These are phyloP conservation scores for Lepilemur septentrionalis DNA, from an alignment of 2,797 vertebrate genomes.

Conservation along the genomic window DNA sequence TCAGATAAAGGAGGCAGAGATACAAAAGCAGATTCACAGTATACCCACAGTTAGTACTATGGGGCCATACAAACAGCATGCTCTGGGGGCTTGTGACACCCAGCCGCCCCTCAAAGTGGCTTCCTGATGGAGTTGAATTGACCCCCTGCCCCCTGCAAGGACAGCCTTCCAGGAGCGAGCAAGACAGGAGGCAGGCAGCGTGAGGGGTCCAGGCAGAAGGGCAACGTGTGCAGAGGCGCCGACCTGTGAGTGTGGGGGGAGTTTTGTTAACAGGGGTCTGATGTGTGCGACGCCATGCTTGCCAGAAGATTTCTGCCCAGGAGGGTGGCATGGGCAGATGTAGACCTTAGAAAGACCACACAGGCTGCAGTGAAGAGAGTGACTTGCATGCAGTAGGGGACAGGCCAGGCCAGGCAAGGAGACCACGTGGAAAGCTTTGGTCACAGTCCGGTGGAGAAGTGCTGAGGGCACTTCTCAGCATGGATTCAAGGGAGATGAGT, in stretches of 20 bases:
- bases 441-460: neutral
- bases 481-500: neutral
- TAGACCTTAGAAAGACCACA: neutral
- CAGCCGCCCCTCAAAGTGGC: accelerated
- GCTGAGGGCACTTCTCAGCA: neutral
- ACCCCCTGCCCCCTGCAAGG: neutral
- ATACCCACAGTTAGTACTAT: neutral
- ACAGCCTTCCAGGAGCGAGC: neutral
- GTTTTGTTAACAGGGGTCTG: neutral
- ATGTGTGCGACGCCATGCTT: accelerated
- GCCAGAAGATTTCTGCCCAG: neutral
- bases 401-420: neutral
- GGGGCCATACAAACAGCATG: accelerated
- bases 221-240: accelerated
- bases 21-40: neutral
- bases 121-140: neutral
- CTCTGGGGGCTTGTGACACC: neutral
- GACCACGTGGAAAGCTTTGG: neutral
- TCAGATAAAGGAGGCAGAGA: neutral
- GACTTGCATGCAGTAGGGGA: accelerated
- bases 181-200: neutral
- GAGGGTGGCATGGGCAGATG: neutral
- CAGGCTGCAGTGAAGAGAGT: neutral
- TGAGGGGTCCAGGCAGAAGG: neutral
- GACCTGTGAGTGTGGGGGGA: neutral